Evolutionary conservation across 2,797 vertebrate genomes (phyloP).

Genomic region (Enoplosus armatus): DNA sequence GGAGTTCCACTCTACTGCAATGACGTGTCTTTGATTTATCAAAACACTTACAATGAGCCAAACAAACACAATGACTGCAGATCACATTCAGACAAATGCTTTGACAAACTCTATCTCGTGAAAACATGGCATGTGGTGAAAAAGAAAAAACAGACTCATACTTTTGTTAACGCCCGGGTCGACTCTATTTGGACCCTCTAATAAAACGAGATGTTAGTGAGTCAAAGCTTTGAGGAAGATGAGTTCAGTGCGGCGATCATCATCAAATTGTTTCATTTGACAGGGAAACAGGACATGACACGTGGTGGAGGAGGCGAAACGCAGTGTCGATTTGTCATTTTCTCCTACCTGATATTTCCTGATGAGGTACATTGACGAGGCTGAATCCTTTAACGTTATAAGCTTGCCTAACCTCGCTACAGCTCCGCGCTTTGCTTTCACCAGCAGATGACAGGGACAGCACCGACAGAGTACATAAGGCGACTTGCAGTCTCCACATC

Average conservation of each 20-base stretch:
- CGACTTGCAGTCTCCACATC: constrained; percentile 86
- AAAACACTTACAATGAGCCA: background rate
- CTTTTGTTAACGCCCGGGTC: background rate
- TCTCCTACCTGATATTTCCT: constrained; percentile 93
- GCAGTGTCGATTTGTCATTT: constrained; percentile 12
- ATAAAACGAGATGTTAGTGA: background rate
- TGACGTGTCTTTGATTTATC: background rate
- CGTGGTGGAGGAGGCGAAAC: constrained; percentile 1
- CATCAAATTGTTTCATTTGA: constrained; percentile 27
- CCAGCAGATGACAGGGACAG: constrained; percentile 83
- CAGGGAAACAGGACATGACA: constrained; percentile 25
- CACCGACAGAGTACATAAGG: constrained; percentile 83
- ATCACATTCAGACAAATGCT: background rate
- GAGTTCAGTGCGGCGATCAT: constrained; percentile 14
- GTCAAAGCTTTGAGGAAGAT: constrained; percentile 7
- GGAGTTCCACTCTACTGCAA: background rate
- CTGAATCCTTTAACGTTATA: constrained; percentile 94
- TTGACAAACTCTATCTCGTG: constrained; percentile 9
- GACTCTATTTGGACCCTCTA: background rate
- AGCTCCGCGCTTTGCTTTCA: constrained; percentile 93
- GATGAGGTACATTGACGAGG: constrained; percentile 91
- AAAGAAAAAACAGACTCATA: background rate
- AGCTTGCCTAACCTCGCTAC: constrained; percentile 93
- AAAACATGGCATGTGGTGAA: background rate
- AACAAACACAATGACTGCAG: background rate